These are phyloP conservation scores for Ormyrus rosae DNA, from an alignment of 2,888 invertebrate species.

Conservation along the genomic window DNA sequence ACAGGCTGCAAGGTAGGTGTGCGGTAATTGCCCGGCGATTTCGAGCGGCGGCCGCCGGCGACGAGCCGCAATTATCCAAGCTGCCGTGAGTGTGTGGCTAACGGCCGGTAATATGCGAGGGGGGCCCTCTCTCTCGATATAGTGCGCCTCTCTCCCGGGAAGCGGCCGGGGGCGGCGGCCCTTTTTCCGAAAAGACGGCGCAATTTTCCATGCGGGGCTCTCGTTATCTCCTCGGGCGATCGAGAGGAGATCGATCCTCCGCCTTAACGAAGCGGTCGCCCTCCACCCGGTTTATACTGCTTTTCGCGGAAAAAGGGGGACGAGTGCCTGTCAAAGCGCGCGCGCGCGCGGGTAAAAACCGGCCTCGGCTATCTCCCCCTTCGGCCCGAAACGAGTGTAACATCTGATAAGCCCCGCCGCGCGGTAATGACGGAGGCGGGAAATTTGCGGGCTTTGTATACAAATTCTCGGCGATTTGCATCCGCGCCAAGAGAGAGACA, in stretches of 20 bases:
- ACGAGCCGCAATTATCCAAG: constrained; percentile 14
- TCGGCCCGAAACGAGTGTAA: constrained; percentile 28
- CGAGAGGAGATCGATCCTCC: constrained; percentile 22
- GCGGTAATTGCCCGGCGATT: constrained; percentile 20
- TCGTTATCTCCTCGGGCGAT: constrained; percentile 40
- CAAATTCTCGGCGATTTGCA: constrained; percentile 43
- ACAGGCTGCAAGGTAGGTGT: constrained; percentile 71
- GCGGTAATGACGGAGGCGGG: constrained; percentile 33
- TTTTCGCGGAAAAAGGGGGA: constrained; percentile 50
- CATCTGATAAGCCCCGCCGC: constrained; percentile 47
- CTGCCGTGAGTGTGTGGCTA: not conserved
- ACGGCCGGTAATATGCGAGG: not conserved
- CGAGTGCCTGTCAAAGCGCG: constrained; percentile 11
- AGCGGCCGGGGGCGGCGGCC: not conserved
- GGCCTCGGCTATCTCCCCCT: not conserved
- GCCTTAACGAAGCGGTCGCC: not conserved
- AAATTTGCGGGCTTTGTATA: constrained; percentile 44
- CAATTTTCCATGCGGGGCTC: constrained; percentile 1
- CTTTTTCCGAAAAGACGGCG: constrained; percentile 3
- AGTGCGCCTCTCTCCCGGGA: constrained; percentile 6
- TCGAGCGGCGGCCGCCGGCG: not conserved
- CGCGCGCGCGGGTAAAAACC: constrained; percentile 37
- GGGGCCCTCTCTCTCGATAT: not conserved
- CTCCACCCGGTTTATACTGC: constrained; percentile 24
- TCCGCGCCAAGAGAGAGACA: not conserved